Conservation (phyloP, 37 sponge, comb jelly and placozoan genomes). For the Haliclona indistincta region DNA sequence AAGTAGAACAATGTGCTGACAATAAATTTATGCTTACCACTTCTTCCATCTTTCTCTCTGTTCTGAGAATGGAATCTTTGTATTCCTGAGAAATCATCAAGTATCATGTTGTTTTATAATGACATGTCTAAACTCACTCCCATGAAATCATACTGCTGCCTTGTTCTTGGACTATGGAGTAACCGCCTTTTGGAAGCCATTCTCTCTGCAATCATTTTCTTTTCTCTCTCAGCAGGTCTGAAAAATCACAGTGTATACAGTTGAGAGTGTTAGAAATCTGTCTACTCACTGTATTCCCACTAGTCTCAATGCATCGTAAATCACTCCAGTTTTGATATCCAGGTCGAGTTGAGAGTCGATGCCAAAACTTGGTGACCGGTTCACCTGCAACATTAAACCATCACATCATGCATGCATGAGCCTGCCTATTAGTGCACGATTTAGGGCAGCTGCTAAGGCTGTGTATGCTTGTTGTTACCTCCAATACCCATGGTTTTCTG, state of each 20-base stretch:
- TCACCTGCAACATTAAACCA: constrained; percentile 45
- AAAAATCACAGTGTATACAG: neutral
- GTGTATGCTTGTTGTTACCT: constrained; percentile 51
- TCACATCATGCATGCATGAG: neutral
- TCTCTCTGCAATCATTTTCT: constrained; percentile 3
- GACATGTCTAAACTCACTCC: constrained; percentile 18
- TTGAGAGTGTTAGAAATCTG: neutral
- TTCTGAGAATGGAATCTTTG: constrained; percentile 25
- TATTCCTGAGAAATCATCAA: constrained; percentile 35
- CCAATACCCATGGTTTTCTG: constrained; percentile 87
- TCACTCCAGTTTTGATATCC: constrained; percentile 81
- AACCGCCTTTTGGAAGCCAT: constrained; percentile 39
- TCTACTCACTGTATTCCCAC: constrained; percentile 54
- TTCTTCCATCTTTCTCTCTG: constrained; percentile 43
- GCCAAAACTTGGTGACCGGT: constrained; percentile 86
- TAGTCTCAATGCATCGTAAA: constrained; percentile 69
- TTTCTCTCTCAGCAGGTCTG: constrained; percentile 38
- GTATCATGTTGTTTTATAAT: neutral
- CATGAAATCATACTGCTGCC: constrained; percentile 17
- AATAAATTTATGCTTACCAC: constrained; percentile 43
- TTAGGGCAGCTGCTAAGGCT: neutral
- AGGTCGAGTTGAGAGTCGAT: constrained; percentile 76
- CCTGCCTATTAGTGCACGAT: neutral
- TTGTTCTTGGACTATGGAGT: neutral
- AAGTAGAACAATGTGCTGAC: neutral